Conservation (phyloP, 2,113 vertebrate genomes). For the Tonatia bakeri region DNA sequence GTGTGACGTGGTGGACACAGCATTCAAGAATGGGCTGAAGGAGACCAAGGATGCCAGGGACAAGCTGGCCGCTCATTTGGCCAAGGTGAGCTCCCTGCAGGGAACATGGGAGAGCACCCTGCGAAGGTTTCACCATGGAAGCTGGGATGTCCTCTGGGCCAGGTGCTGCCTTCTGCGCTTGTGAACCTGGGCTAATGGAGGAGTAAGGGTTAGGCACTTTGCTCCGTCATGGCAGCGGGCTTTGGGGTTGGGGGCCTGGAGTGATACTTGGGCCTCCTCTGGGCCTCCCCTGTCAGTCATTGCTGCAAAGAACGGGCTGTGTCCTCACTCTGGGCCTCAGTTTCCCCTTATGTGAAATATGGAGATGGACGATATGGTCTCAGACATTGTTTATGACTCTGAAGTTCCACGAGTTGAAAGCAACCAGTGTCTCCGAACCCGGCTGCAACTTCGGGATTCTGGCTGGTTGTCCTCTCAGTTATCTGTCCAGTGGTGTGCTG, state of each 20-base stretch:
- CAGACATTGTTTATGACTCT: neutral
- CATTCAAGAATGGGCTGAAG: conserved; percentile 81
- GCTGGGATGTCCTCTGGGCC: neutral
- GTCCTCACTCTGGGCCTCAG: neutral
- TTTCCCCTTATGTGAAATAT: neutral
- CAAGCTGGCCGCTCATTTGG: conserved; percentile 86
- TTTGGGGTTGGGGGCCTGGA: neutral
- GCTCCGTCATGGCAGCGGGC: neutral
- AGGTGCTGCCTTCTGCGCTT: neutral
- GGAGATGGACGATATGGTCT: neutral
- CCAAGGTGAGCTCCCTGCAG: conserved; percentile 77
- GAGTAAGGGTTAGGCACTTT: rapidly evolving
- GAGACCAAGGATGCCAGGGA: conserved; percentile 86
- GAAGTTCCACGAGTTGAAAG: neutral
- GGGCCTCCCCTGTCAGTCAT: neutral
- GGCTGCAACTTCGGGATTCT: neutral
- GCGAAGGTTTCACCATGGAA: neutral
- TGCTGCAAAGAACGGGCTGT: neutral
- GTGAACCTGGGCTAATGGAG: too few relatives aligned
- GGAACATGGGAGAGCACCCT: rapidly evolving
- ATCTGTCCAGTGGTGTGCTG: too few relatives aligned
- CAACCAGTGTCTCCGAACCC: neutral
- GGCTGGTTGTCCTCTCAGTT: neutral
- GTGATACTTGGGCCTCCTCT: neutral
- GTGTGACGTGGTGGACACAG: conserved; percentile 76